These are phyloP conservation scores for Oceanites oceanicus DNA, from an alignment of 2,113 vertebrate genomes.

Conservation along the genomic window DNA sequence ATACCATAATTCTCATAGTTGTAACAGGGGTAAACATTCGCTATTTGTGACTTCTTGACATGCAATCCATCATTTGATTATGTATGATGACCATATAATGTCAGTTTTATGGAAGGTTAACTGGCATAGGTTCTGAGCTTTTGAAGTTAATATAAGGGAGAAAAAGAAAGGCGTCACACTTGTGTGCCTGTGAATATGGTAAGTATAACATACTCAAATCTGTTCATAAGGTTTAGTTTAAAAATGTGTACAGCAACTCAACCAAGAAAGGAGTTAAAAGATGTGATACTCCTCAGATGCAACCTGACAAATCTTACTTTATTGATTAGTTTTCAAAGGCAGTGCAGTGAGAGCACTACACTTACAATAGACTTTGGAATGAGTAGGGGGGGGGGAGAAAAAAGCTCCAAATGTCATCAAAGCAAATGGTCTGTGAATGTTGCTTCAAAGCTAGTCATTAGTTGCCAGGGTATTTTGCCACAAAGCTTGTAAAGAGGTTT, in stretches of 20 bases:
- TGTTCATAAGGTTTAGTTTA: conserved; percentile 71
- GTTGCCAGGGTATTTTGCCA: conserved; percentile 90
- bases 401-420: conserved; percentile 87
- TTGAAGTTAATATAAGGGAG: conserved; percentile 66
- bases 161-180: conserved; percentile 45
- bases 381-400: neutral
- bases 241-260: conserved; percentile 64
- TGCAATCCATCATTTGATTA: conserved; percentile 74
- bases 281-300: conserved; percentile 69
- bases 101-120: conserved; percentile 75
- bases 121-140: conserved; percentile 68
- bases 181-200: conserved; percentile 31
- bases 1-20: conserved; percentile 33
- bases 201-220: conserved; percentile 2
- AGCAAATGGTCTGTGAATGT: conserved; percentile 94
- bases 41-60: conserved; percentile 59
- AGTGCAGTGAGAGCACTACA: conserved; percentile 67
- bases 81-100: conserved; percentile 69
- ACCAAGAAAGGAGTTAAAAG: conserved; percentile 67
- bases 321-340: conserved; percentile 78
- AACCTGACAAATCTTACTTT: conserved; percentile 73
- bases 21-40: conserved; percentile 57
- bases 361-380: conserved; percentile 67
- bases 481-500: conserved; percentile 86
- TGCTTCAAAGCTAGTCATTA: conserved; percentile 91